Evolutionary conservation across 2,797 vertebrate genomes (phyloP).

Genomic region (Syndactyla subalaris): DNA sequence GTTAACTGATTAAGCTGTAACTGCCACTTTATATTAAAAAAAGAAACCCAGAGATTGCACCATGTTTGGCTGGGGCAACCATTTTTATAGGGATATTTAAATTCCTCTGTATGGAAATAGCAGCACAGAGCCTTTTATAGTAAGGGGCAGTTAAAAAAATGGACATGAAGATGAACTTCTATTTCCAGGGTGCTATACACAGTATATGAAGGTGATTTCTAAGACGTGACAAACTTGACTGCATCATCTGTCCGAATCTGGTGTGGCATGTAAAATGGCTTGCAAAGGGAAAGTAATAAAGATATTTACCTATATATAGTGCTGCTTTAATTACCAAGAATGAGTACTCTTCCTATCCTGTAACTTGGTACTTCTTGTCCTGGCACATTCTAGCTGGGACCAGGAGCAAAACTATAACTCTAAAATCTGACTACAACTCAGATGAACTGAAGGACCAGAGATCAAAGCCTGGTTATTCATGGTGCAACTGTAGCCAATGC

Average conservation of each 20-base stretch:
- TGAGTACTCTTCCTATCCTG: fast-evolving
- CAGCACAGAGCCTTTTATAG: background rate
- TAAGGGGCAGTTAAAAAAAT: background rate
- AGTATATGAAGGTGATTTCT: background rate
- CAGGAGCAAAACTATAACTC: background rate
- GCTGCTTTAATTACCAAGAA: background rate
- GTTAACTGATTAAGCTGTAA: background rate
- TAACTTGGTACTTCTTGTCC: background rate
- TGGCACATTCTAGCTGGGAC: background rate
- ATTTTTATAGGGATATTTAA: background rate
- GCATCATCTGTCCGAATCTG: background rate
- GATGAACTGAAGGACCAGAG: background rate
- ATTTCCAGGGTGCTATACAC: background rate
- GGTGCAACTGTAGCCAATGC: background rate
- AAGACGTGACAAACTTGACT: background rate
- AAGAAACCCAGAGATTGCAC: background rate
- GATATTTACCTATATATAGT: background rate
- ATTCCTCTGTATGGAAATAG: background rate
- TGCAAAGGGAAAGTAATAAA: background rate
- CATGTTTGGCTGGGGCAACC: background rate
- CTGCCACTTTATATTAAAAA: background rate
- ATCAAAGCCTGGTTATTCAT: background rate
- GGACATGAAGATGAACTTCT: background rate
- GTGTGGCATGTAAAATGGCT: background rate
- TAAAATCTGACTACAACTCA: background rate